These are phyloP conservation scores for Hybognathus amarus DNA, from an alignment of 2,797 vertebrate genomes.

Conservation along the genomic window DNA sequence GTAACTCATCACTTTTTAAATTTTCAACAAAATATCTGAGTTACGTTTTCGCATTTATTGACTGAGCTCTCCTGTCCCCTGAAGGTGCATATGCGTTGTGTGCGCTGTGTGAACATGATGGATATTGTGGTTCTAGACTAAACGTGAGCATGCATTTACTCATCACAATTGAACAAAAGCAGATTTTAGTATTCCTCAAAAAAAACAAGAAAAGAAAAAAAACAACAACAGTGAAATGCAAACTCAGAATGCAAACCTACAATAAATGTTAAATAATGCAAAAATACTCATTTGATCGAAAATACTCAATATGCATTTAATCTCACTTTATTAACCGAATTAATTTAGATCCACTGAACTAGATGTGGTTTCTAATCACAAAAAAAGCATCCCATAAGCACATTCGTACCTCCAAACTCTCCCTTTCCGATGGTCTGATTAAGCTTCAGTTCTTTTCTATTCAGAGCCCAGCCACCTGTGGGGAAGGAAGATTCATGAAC, in stretches of 20 bases:
- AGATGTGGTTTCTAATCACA: neutral
- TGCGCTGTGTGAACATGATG: neutral
- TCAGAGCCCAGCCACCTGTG: conserved; percentile 93
- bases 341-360: neutral
- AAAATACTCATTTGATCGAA: too few relatives aligned
- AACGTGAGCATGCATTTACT: neutral
- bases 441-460: conserved; percentile 90
- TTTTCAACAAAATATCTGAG: neutral
- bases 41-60: neutral
- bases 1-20: neutral
- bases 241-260: neutral
- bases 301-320: neutral
- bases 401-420: conserved; percentile 91
- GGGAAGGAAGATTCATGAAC: neutral
- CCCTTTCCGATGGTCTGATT: conserved; percentile 93
- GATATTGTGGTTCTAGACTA: neutral
- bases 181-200: neutral
- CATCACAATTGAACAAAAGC: neutral
- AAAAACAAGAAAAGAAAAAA: neutral
- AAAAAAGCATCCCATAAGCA: neutral
- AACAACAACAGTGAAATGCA: neutral
- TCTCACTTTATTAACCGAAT: neutral
- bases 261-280: neutral
- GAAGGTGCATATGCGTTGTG: neutral
- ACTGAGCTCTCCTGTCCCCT: neutral